phyloP scores from a whole-genome alignment of 2,113 vertebrate genomes.

The Baryphthengus martii region DNA sequence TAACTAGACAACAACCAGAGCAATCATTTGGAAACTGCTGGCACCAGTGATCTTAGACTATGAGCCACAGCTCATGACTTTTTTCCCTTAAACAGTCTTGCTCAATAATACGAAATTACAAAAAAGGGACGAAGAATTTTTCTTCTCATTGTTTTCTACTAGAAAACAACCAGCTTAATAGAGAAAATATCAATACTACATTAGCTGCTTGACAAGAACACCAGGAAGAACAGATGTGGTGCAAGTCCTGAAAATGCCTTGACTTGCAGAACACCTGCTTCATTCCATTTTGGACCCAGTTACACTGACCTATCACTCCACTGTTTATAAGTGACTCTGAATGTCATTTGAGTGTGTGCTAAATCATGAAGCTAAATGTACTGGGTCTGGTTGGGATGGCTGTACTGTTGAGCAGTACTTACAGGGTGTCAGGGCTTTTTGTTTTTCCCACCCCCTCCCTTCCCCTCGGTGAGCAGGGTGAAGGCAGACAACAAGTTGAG shows the following conservation, averaged over 20 bases:
- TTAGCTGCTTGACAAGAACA: not conserved
- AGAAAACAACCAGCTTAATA: not conserved
- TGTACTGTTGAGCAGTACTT: not conserved
- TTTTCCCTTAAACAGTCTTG: not conserved
- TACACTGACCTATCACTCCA: not conserved
- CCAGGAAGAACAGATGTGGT: not conserved
- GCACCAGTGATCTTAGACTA: not conserved
- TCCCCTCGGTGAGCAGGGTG: not conserved
- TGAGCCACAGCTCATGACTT: not conserved
- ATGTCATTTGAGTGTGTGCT: not conserved
- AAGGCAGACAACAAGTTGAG: not conserved
- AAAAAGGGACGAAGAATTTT: not conserved
- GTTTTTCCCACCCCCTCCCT: rapidly evolving
- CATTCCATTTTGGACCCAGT: not conserved
- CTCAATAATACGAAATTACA: not conserved
- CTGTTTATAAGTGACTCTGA: not conserved
- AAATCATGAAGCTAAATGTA: not conserved
- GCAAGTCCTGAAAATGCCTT: not conserved
- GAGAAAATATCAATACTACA: not conserved
- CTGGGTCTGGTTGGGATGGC: not conserved
- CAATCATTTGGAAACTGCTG: not conserved
- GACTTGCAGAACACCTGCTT: not conserved
- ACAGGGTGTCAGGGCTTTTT: not conserved
- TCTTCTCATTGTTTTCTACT: not conserved
- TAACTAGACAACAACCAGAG: not conserved